Evolutionary conservation across 2,113 vertebrate genomes (phyloP), one percentile per base, ranked within the genome.

Genomic region (Dryoscopus gambensis): DNA sequence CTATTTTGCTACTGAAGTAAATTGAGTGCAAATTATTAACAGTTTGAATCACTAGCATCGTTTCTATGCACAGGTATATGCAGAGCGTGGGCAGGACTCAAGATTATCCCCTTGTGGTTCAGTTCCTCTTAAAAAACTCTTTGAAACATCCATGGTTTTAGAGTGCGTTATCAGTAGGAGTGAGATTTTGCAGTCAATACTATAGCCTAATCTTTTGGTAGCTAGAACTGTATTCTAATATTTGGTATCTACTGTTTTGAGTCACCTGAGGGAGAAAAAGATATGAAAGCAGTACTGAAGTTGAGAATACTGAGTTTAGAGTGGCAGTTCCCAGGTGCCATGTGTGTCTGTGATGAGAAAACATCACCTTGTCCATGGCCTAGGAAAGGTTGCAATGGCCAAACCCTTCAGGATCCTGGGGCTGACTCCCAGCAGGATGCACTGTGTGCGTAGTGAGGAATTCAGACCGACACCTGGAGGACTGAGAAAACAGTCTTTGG

Each of bases 21-120:
- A 24, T 35, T 62, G 13, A 3, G 10, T 74, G 24, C 11, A 49
- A 28, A 46, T 76, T 13, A 5, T 14, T 23, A 14, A 12, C 15
- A 37, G 30, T 67, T 67, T 67, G 6, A 39, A 30, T 63, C 8
- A 4, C 1, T 7, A 49, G 7, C 10, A 33, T 60, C 0, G 1
- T 18, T 96, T 94, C 17, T 6, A 25, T 37, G 39, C 22, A 15
- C 11, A 28, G 13, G 1, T 67, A 10, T 4, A 21, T 16, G 27
- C 24, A 89, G 39, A 46, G 9, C 9, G 6, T 59, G 42, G 24
- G 67, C 35, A 23, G 35, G 37, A 49, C 6, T 90, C 25, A 40
- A 33, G 46, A 13, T 20, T 0, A 1, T 44, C 20, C 20, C 39
- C 15, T 68, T 9, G 2, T 65, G 33, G 16, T 65, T 92, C 28